phyloP scores from a whole-genome alignment of 2,888 invertebrate species.

The Caenorhabditis angaria region DNA sequence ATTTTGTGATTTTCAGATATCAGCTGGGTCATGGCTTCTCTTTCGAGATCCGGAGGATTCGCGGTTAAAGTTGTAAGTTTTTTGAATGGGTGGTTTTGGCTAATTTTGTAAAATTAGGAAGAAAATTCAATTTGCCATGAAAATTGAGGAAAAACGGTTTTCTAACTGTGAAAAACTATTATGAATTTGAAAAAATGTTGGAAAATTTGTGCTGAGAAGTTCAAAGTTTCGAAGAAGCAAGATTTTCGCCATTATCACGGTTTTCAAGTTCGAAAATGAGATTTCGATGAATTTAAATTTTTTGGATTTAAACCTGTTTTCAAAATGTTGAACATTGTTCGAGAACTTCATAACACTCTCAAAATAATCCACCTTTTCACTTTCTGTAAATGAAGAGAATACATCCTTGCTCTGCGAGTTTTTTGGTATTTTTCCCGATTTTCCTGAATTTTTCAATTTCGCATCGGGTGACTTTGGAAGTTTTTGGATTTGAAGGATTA shows the following conservation, averaged over 20 bases:
- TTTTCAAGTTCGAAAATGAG: too few species aligned
- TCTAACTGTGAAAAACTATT: neutral
- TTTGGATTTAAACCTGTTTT: too few species aligned
- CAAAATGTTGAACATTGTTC: too few species aligned
- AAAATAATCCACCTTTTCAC: too few species aligned
- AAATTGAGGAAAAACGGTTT: neutral
- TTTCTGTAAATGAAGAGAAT: constrained; percentile 34
- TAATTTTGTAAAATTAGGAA: neutral
- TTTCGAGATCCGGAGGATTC: constrained; percentile 59
- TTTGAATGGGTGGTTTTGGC: too few species aligned
- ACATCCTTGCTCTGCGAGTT: constrained; percentile 37
- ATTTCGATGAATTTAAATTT: too few species aligned
- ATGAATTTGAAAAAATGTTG: too few species aligned
- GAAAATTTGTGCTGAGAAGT: too few species aligned
- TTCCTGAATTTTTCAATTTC: constrained; percentile 6
- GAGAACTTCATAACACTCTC: too few species aligned
- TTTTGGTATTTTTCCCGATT: constrained; percentile 1
- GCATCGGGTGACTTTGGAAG: neutral
- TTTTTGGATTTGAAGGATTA: neutral
- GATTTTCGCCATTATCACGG: too few species aligned
- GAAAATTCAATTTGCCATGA: neutral
- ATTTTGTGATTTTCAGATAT: constrained; percentile 32
- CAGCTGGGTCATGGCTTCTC: constrained; percentile 57
- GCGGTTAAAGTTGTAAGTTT: constrained; percentile 58
- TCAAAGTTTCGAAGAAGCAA: too few species aligned